Evolutionary conservation across 64 coral and sea anemone genomes (phyloP).

Genomic region (Stylophora pistillata): DNA sequence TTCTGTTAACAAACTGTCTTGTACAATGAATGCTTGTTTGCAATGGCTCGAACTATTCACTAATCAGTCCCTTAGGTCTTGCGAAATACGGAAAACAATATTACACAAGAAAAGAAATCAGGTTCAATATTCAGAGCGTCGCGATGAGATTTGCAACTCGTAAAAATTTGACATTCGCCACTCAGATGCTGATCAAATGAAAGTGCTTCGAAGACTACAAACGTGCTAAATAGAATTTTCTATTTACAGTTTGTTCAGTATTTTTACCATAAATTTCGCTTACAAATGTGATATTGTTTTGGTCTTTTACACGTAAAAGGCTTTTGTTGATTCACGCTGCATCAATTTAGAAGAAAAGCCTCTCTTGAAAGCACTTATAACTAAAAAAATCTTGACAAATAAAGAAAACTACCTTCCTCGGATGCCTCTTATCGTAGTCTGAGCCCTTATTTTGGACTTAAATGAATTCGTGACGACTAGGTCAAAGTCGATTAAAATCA

Average conservation of each 20-base stretch:
- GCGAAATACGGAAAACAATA: background rate
- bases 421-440: background rate
- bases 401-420: background rate
- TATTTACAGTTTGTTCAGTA: background rate
- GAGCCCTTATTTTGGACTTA: background rate
- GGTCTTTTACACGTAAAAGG: background rate
- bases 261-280: background rate
- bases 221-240: background rate
- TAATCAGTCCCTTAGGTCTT: slow-evolving; percentile 11
- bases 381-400: background rate
- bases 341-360: background rate
- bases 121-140: background rate
- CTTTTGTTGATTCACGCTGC: slow-evolving; percentile 8
- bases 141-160: background rate
- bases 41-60: background rate
- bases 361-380: background rate
- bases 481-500: background rate
- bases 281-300: slow-evolving; percentile 31
- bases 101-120: background rate
- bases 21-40: slow-evolving; percentile 6
- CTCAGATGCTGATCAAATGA: background rate
- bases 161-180: background rate
- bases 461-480: background rate
- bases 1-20: background rate
- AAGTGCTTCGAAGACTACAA: background rate